Base-by-base conservation (phyloP, 2,888 invertebrate species). In the Hoplodrina ambigua region DNA sequence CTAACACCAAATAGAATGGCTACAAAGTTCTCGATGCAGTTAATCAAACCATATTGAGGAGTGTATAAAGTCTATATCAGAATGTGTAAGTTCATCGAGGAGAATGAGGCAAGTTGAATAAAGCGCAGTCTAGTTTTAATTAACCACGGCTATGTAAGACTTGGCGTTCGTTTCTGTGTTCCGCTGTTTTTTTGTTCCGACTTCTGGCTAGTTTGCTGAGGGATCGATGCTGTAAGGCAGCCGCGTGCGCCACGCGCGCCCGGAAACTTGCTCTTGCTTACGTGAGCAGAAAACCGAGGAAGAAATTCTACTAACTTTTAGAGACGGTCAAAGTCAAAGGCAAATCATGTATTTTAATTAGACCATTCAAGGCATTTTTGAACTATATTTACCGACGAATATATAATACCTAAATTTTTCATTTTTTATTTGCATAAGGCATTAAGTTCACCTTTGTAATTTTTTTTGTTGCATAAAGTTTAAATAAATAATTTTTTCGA, bases 101-200 rank as follows among this genome's bases (percentile, higher is more conserved):
- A 59, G 72, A 72, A 70, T 67, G 74, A 65, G 57, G 65, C 49
- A 61, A 72, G 81, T 78, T 75, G 72, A 67, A 73, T 80, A 82
- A 66, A 71, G 61, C 66, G 44, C 37, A 70, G 71, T 70, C 72
- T 78, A 75, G 84, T 83, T 83, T 83, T 84, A 83, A 83, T 84
- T 84, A 83, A 76, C 82, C 73, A 49, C 66, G 64, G 70, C 75
- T 66, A 52, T 76, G 71, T 63, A 80, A 75, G 75, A 66, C 74
- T 67, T 61, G 30, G 55, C 37, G 55, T 67, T 70, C 65, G 68
- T 63, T 72, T 59, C 68, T 19, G 56, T 68, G 78, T 78, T 74
- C 64, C 25, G 53, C 25, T 56, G 58, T 68, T 82, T 82, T n/a
- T 82, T 81, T 80, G 69, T 81, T 81, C 67, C 1, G 17, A 61